phyloP scores from a whole-genome alignment of 2,113 vertebrate species.

The Lynx canadensis region DNA sequence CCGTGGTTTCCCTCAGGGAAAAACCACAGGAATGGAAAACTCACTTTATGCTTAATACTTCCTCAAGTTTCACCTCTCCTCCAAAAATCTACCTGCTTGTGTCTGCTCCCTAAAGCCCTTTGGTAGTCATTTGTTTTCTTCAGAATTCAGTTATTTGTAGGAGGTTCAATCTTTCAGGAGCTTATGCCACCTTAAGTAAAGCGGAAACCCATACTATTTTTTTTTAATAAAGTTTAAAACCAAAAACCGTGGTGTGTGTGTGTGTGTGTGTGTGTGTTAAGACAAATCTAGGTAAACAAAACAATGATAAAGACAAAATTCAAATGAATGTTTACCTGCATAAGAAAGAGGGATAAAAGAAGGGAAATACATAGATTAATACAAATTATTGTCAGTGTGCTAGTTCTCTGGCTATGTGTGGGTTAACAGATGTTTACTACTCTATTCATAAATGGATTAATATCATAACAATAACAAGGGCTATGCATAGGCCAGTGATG shows the following conservation, averaged over 20 bases:
- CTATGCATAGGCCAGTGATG: not conserved
- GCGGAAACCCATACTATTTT: not conserved
- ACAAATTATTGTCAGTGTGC: not conserved
- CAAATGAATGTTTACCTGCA: not conserved
- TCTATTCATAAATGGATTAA: not conserved
- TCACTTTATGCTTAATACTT: not conserved
- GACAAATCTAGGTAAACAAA: constrained; percentile 36
- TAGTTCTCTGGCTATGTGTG: not conserved
- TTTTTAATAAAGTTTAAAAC: not conserved
- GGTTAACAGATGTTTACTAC: not conserved
- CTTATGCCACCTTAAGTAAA: not conserved
- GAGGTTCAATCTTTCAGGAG: not conserved
- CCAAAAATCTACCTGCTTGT: not conserved
- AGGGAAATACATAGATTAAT: not conserved
- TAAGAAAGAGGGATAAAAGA: not conserved
- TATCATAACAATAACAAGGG: not conserved
- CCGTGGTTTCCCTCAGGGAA: not conserved
- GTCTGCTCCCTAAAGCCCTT: not conserved
- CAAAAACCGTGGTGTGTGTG: not conserved
- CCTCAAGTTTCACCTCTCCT: not conserved
- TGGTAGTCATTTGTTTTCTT: not conserved
- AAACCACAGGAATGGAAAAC: not conserved
- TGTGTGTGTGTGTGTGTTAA: not conserved
- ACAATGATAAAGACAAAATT: not conserved
- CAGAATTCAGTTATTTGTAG: not conserved